Evolutionary conservation across 2,888 invertebrate genomes (phyloP), one percentile per base, ranked within the genome.

Genomic region (Acanthopleura granulata): DNA sequence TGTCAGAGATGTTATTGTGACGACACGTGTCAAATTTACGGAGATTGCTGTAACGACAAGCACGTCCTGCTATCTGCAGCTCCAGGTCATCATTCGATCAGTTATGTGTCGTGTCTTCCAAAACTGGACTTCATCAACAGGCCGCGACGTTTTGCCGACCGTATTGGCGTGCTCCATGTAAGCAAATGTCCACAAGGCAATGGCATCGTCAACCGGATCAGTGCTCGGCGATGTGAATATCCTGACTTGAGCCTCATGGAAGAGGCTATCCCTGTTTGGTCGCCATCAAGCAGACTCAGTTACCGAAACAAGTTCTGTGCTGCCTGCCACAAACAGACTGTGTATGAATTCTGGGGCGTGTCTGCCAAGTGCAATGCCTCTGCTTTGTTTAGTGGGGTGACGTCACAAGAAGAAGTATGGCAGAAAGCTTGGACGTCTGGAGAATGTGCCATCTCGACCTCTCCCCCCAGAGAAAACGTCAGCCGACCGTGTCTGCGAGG

Each of bases 11-110:
- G 66, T 27, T 25, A 25, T 3, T 66, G 66, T 66, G 66, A 66
- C 66, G 29, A 66, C 15, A 25, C 6, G 27, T 66, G 66, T 27
- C 29, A 15, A 3, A 3, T 27, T 3, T 27, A 27, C 29, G 66
- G 66, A 27, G 66, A 66, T 27, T 66, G 66, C 25, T 66, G 66
- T 66, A 66, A 66, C 29, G 66, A 66, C 29, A 57, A 57, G 40
- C 40, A 40, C 40, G 40, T 40, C 3, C 40, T 40, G 40, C 40
- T 40, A 9, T 40, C 40, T 3, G 40, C 40, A 40, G 40, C 40
- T 40, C 9, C 40, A 40, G 40, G 40, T 40, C 4, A 57, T 9
- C 57, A 57, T 22, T n/a, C 57, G 57, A 3, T 12, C 6, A 57
- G 57, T 57, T 57, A 57, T 12, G 57, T 57, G 6, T 57, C 57